A percentile compares a stretch with the other conserved stretches of the same genome.
phyloP scores from a whole-genome alignment of 2,797 vertebrate species.

The Lepilemur septentrionalis region DNA sequence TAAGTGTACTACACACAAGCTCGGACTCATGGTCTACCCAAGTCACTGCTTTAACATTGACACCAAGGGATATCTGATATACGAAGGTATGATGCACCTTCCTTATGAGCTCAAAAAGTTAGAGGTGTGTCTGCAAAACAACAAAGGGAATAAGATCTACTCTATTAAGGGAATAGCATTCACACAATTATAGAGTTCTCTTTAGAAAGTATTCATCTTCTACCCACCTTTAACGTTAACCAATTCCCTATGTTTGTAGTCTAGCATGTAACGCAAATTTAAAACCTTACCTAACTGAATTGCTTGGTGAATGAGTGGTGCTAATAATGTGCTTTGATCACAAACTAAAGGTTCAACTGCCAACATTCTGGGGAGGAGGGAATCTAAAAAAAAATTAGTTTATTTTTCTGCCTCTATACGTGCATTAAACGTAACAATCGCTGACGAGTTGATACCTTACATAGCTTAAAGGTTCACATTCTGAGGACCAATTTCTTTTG shows the following conservation, averaged over 20 bases:
- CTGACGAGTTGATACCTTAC: neutral
- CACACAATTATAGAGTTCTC: neutral
- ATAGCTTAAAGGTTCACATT: neutral
- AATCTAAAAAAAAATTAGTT: neutral
- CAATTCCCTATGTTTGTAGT: neutral
- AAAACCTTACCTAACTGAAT: slow-evolving; percentile 3
- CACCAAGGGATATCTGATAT: neutral
- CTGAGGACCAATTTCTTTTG: neutral
- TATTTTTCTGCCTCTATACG: neutral
- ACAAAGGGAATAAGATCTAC: neutral
- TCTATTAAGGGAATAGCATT: neutral
- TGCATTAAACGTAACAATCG: neutral
- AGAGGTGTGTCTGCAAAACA: neutral
- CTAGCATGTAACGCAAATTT: neutral
- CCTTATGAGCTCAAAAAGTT: neutral
- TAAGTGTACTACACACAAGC: neutral
- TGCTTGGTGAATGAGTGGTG: neutral
- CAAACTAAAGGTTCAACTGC: neutral
- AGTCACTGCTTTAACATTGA: neutral
- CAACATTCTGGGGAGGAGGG: no score
- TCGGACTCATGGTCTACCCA: neutral
- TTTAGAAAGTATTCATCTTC: neutral
- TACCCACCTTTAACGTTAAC: neutral
- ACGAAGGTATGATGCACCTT: neutral
- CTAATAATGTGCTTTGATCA: neutral